Evolutionary conservation across 2,113 vertebrate genomes (phyloP), one percentile per base, ranked within the genome.

Genomic region (Psophia crepitans): DNA sequence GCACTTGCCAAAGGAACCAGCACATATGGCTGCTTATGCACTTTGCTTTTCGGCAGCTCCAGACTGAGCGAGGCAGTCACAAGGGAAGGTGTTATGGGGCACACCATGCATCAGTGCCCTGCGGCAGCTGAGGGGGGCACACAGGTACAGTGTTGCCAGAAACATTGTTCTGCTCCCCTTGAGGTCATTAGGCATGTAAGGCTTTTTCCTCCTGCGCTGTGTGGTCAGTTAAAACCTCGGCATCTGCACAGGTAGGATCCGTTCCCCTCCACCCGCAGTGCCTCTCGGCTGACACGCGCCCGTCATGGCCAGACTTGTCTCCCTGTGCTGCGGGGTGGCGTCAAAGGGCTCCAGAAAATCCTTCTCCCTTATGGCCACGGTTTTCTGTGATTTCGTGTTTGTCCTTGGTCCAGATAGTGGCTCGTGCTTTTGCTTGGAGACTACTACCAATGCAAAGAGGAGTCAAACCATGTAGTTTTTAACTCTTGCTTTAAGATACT

Each of bases 51-150:
- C 19, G n/a, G 49, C 49, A 83, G 54, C 37, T 58, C 20, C 17
- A 37, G 43, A 27, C 43, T n/a, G n/a, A 44, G 56, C 0, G 2
- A 61, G 41, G 37, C 37, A 48, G 22, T 14, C 0, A 0, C 3
- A 12, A 54, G 16, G 43, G 26, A 46, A 61, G 41, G 28, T 82
- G 58, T 27, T 86, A 5, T 0, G 1, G 53, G 14, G 17, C 35
- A 21, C 1, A 1, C 6, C 5, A 17, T 30, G 22, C 8, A 28
- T 26, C 30, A n/a, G 20, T 10, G 7, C 16, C 48, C 28, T 68
- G 54, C 16, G n/a, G 70, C 43, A 48, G 28, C n/a, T 12, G 16
- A 27, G 12, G 18, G 15, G 12, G 12, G 7, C 41, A 37, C 1
- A 4, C 18, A 32, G 77, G 26, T 1, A 3, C 9, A 35, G 4